Percentiles rank a stretch among this genome's conserved stretches.
Conservation (phyloP, 1,140 invertebrate genomes). For the Oryctes rhinoceros region DNA sequence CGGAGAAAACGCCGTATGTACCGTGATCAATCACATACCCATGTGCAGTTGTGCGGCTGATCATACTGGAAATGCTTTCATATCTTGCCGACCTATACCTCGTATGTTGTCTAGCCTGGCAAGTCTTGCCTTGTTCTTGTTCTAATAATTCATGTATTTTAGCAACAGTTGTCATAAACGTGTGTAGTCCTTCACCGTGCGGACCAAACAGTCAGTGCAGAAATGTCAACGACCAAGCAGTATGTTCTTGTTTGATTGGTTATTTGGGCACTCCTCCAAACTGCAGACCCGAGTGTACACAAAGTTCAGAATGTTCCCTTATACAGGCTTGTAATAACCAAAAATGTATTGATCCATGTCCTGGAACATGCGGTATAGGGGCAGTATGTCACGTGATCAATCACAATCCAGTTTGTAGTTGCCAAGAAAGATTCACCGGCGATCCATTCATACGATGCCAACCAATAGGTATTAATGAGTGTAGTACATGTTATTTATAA, state of each 20-base stretch:
- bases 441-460: conserved; percentile 72
- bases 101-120: neutral
- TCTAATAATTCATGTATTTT: conserved; percentile 51
- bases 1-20: conserved; percentile 74
- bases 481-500: neutral
- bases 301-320: conserved; percentile 71
- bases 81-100: conserved; percentile 62
- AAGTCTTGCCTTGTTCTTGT: neutral
- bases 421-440: conserved; percentile 70
- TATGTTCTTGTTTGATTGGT: conserved; percentile 76
- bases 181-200: conserved; percentile 79
- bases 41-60: conserved; percentile 74
- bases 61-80: conserved; percentile 75
- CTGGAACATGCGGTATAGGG: conserved; percentile 72
- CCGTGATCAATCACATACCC: conserved; percentile 74
- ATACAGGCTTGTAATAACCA: conserved; percentile 71
- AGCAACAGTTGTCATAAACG: conserved; percentile 58
- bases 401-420: conserved; percentile 74
- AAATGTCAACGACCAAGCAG: conserved; percentile 73
- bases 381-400: conserved; percentile 75
- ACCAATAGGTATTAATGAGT: conserved; percentile 54
- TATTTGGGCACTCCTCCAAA: conserved; percentile 76
- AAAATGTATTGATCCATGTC: conserved; percentile 76
- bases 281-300: conserved; percentile 75
- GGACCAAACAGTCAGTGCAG: conserved; percentile 80